A percentile compares a stretch with the other conserved stretches of the same genome.
phyloP scores from a whole-genome alignment of 1,140 invertebrate species.

The Ridgeia piscesae region DNA sequence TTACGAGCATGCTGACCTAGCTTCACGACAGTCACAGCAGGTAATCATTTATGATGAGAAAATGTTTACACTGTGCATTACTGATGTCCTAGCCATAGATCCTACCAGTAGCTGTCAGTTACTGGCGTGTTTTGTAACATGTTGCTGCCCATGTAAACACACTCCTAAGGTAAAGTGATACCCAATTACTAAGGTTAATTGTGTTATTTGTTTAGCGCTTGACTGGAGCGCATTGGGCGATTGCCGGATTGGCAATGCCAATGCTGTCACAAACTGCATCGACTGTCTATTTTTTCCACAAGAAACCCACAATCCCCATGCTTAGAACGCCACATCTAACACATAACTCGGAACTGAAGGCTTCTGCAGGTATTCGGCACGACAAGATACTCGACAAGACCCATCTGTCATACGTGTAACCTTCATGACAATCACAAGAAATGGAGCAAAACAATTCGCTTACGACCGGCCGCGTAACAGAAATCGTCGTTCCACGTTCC shows the following conservation, averaged over 20 bases:
- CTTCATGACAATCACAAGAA: neutral
- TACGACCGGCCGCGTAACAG: neutral
- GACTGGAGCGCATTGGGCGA: too few species aligned
- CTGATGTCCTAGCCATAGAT: neutral
- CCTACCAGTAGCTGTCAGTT: neutral
- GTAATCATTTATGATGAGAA: neutral
- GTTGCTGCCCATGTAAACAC: neutral
- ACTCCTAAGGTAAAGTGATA: neutral
- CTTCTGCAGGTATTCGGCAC: neutral
- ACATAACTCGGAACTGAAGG: neutral
- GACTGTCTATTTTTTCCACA: too few species aligned
- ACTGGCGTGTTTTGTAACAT: neutral
- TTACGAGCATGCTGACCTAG: neutral
- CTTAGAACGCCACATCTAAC: neutral
- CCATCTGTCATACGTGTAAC: neutral
- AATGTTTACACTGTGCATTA: neutral
- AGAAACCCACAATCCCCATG: neutral
- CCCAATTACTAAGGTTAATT: neutral
- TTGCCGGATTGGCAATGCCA: neutral
- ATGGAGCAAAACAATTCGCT: neutral
- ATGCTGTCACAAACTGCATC: neutral
- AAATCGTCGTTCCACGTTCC: neutral
- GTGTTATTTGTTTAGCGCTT: neutral
- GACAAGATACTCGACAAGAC: neutral
- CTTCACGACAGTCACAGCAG: neutral